These are phyloP conservation scores for Cyprinodon tularosa DNA, from an alignment of 2,113 vertebrate genomes.

Conservation along the genomic window DNA sequence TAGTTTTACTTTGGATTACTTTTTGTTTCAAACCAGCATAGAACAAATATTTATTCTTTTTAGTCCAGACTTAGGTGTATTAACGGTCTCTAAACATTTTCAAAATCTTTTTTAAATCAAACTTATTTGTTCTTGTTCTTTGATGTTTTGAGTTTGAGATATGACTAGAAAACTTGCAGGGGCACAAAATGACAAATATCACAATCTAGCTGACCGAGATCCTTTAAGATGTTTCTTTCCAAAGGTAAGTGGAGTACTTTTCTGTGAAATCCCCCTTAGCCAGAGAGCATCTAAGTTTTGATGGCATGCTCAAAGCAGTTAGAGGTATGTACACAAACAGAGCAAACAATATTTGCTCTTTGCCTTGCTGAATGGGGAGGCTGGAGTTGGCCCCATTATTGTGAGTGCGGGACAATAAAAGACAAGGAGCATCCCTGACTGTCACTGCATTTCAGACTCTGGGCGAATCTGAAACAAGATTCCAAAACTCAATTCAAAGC, in stretches of 20 bases:
- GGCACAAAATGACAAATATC: not conserved
- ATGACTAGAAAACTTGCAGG: not conserved
- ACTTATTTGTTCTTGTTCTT: not conserved
- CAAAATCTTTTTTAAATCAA: too few species aligned
- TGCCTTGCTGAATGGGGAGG: slow-evolving; percentile 14
- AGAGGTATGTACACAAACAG: slow-evolving; percentile 28
- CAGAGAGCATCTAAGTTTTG: not conserved
- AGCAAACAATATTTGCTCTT: slow-evolving; percentile 37
- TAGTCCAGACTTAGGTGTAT: not conserved
- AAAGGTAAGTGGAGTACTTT: not conserved
- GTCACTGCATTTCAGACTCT: not conserved
- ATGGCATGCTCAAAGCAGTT: slow-evolving; percentile 15
- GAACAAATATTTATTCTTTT: not conserved
- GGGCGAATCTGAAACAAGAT: not conserved
- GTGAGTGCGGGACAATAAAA: slow-evolving; percentile 51
- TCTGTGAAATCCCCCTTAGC: not conserved
- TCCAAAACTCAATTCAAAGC: not conserved
- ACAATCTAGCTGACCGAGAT: not conserved
- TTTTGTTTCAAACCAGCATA: not conserved
- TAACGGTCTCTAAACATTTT: not conserved
- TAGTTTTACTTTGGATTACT: not conserved
- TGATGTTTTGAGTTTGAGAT: not conserved
- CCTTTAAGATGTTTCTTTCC: not conserved
- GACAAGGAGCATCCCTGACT: slow-evolving; percentile 3
- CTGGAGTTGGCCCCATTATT: not conserved